Evolutionary conservation across 2,888 invertebrate species (phyloP).

Genomic region (Ochropacha duplaris): DNA sequence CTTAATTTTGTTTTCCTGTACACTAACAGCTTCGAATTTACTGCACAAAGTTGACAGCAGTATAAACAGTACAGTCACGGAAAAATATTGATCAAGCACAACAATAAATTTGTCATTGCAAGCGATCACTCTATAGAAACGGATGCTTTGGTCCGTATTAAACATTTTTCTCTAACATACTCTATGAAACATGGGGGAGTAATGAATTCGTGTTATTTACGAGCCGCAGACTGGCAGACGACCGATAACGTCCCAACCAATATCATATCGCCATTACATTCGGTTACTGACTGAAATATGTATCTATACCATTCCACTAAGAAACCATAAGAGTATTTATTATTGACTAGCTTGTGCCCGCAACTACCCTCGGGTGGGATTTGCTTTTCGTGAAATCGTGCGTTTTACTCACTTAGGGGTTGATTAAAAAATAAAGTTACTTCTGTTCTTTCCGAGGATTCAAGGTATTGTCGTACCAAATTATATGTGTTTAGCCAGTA

Average conservation of each 20-base stretch:
- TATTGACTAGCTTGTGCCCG: neutral
- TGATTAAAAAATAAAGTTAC: no score
- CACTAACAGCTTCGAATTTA: neutral
- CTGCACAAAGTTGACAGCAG: neutral
- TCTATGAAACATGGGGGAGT: slow-evolving; percentile 43
- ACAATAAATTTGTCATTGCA: neutral
- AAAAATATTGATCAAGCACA: neutral
- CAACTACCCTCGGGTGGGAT: no score
- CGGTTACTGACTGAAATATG: slow-evolving; percentile 55
- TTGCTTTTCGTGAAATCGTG: no score
- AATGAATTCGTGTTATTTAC: slow-evolving; percentile 72
- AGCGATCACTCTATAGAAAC: neutral
- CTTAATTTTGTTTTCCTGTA: no score
- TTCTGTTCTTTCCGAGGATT: no score
- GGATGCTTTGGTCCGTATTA: slow-evolving; percentile 32
- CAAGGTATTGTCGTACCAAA: no score
- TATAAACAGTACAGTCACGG: neutral
- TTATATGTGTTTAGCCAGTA: no score
- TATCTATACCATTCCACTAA: slow-evolving; percentile 16
- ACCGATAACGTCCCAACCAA: slow-evolving; percentile 66
- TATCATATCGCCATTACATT: slow-evolving; percentile 68
- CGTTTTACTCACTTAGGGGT: no score
- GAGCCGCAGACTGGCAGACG: slow-evolving; percentile 60
- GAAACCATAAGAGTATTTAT: neutral
- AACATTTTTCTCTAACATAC: slow-evolving; percentile 59